Conservation (phyloP, 2,797 vertebrate genomes). For the Cygnus olor region DNA sequence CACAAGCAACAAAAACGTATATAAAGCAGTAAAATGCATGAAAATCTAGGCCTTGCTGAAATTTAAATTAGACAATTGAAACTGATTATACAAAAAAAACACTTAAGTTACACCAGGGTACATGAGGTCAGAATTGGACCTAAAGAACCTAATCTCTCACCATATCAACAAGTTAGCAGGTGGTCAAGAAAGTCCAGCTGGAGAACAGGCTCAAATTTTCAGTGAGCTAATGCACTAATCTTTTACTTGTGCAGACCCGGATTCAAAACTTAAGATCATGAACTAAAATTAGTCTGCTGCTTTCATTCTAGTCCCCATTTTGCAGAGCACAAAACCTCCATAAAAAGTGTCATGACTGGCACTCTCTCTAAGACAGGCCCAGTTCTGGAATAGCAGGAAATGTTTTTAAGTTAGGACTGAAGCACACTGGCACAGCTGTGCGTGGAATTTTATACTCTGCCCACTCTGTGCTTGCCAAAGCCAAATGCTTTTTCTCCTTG, state of each 20-base stretch:
- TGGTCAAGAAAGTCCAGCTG: slow-evolving; percentile 55
- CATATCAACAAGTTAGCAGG: slow-evolving; percentile 64
- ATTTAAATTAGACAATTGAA: neutral
- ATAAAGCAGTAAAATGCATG: neutral
- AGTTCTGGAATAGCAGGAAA: slow-evolving; percentile 43
- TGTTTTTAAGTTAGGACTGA: slow-evolving; percentile 4
- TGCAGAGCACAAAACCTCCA: slow-evolving; percentile 21
- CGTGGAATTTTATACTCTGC: slow-evolving; percentile 28
- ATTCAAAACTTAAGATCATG: slow-evolving; percentile 40
- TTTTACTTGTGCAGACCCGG: slow-evolving; percentile 45
- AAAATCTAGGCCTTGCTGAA: neutral
- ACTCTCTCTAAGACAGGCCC: neutral
- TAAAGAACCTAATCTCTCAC: slow-evolving; percentile 51
- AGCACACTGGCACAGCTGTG: slow-evolving; percentile 55
- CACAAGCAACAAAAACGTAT: neutral
- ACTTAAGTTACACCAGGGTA: neutral
- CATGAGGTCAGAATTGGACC: slow-evolving; percentile 49
- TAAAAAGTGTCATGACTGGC: slow-evolving; percentile 11
- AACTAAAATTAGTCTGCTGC: slow-evolving; percentile 51
- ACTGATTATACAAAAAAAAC: neutral
- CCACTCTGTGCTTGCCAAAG: slow-evolving; percentile 7
- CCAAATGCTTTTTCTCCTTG: slow-evolving; percentile 12
- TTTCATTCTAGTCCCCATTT: slow-evolving; percentile 26
- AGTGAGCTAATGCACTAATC: slow-evolving; percentile 62
- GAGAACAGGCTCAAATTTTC: slow-evolving; percentile 35